Conservation (phyloP, 2,888 invertebrate genomes). For the Zygothrica quintamaculata region DNA sequence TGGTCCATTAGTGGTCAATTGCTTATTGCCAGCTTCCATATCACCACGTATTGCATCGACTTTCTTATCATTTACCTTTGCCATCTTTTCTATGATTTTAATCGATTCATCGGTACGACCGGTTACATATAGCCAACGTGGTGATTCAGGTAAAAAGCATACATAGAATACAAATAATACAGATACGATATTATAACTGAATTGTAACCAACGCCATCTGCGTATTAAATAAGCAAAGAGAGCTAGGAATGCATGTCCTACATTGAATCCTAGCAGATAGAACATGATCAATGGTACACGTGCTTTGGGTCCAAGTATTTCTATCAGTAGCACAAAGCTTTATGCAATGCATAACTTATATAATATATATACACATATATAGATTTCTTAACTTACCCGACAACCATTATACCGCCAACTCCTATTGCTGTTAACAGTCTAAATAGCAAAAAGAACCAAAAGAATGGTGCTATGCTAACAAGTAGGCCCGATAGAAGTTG, state of each 20-base stretch:
- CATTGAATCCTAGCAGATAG: constrained; percentile 89
- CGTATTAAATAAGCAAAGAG: constrained; percentile 88
- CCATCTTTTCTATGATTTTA: constrained; percentile 87
- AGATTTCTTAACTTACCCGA: constrained; percentile 82
- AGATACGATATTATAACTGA: constrained; percentile 88
- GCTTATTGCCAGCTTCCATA: constrained; percentile 85
- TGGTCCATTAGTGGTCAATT: constrained; percentile 79
- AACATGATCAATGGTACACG: constrained; percentile 86
- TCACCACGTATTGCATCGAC: constrained; percentile 85
- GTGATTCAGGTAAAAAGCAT: constrained; percentile 91
- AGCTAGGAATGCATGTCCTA: constrained; percentile 88
- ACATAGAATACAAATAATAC: constrained; percentile 85
- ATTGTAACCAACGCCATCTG: constrained; percentile 89
- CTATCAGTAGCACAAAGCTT: constrained; percentile 90
- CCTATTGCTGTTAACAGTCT: constrained; percentile 90
- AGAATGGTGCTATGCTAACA: constrained; percentile 89
- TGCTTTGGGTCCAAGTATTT: constrained; percentile 87
- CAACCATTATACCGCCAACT: constrained; percentile 93
- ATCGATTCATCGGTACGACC: constrained; percentile 88
- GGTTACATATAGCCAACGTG: constrained; percentile 90
- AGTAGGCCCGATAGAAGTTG: constrained; percentile 90
- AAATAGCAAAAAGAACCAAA: constrained; percentile 87
- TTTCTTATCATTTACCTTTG: constrained; percentile 86
- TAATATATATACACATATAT: too few relatives aligned
- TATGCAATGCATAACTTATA: too few relatives aligned